A percentile compares a stretch with the other conserved stretches of the same genome.
Evolutionary conservation across 2,797 vertebrate species (phyloP).

Genomic region (Sparidentex hasta): DNA sequence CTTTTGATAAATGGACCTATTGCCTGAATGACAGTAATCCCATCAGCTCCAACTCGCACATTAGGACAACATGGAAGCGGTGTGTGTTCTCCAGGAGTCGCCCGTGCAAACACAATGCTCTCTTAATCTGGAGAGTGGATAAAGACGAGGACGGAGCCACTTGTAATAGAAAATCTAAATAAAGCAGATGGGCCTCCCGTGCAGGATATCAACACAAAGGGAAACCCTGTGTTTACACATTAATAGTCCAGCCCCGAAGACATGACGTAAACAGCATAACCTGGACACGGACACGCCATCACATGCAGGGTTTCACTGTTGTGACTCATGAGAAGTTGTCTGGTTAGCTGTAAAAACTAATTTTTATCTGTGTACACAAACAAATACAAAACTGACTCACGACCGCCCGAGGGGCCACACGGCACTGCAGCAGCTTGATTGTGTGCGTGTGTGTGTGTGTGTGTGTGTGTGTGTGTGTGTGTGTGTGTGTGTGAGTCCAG

Average conservation of each 20-base stretch:
- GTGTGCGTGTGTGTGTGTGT: constrained; percentile 31
- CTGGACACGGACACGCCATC: constrained; percentile 6
- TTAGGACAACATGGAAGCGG: constrained; percentile 73
- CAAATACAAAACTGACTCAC: constrained; percentile 44
- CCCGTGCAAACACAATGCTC: constrained; percentile 63
- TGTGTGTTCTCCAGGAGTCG: constrained; percentile 62
- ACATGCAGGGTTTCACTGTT: constrained; percentile 12
- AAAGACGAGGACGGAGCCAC: constrained; percentile 48
- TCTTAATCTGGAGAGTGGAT: constrained; percentile 71
- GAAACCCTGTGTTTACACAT: constrained; percentile 34
- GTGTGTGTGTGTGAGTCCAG: constrained; percentile 46
- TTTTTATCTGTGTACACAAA: constrained; percentile 46
- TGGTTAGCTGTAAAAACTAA: constrained; percentile 43
- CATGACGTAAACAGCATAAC: constrained; percentile 8
- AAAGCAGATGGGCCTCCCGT: constrained; percentile 57
- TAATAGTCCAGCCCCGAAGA: constrained; percentile 19
- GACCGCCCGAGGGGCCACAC: constrained; percentile 14
- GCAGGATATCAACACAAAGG: constrained; percentile 43
- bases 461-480: constrained; percentile 23
- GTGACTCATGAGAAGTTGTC: constrained; percentile 40
- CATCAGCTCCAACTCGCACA: constrained; percentile 77
- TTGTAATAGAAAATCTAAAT: constrained; percentile 60
- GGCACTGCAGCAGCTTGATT: constrained; percentile 52
- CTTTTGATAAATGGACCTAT: constrained; percentile 86
- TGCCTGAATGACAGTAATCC: constrained; percentile 84